Evolutionary conservation across 2,888 invertebrate genomes (phyloP).

Genomic region (Sesia bembeciformis): DNA sequence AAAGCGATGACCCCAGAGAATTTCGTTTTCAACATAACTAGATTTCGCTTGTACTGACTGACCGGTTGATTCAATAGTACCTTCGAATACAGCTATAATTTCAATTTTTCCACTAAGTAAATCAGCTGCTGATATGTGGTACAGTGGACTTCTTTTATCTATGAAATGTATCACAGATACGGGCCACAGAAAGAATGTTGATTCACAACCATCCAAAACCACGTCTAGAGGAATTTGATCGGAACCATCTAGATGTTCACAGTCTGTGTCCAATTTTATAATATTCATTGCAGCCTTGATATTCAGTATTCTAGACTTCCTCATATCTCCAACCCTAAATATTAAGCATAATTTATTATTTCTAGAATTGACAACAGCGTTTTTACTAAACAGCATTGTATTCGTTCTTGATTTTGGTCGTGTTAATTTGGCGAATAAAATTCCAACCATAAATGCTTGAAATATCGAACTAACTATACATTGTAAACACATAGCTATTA

Average conservation of each 20-base stretch:
- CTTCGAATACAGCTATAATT: conserved; percentile 91
- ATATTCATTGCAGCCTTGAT: conserved; percentile 90
- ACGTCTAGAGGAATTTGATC: conserved; percentile 87
- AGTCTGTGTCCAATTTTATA: conserved; percentile 86
- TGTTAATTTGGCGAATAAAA: conserved; percentile 96
- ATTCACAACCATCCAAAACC: conserved; percentile 88
- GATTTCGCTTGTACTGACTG: conserved; percentile 87
- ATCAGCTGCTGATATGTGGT: conserved; percentile 90
- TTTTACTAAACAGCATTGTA: conserved; percentile 93
- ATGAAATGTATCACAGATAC: conserved; percentile 94
- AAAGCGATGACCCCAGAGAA: conserved; percentile 91
- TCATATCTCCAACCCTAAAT: conserved; percentile 96
- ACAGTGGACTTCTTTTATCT: conserved; percentile 89
- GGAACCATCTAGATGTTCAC: conserved; percentile 81
- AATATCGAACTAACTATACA: conserved; percentile 94
- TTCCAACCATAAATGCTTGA: conserved; percentile 87
- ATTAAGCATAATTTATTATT: conserved; percentile 90
- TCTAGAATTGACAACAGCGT: conserved; percentile 90
- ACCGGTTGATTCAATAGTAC: conserved; percentile 91
- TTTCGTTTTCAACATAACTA: conserved; percentile 86
- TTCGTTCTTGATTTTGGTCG: conserved; percentile 95
- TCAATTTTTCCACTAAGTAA: conserved; percentile 89
- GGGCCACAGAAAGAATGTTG: conserved; percentile 97
- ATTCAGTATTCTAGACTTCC: conserved; percentile 95
- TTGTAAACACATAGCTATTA: conserved; percentile 95